Conservation (phyloP, 2,888 invertebrate genomes). For the Chrysina gloriosa region DNA sequence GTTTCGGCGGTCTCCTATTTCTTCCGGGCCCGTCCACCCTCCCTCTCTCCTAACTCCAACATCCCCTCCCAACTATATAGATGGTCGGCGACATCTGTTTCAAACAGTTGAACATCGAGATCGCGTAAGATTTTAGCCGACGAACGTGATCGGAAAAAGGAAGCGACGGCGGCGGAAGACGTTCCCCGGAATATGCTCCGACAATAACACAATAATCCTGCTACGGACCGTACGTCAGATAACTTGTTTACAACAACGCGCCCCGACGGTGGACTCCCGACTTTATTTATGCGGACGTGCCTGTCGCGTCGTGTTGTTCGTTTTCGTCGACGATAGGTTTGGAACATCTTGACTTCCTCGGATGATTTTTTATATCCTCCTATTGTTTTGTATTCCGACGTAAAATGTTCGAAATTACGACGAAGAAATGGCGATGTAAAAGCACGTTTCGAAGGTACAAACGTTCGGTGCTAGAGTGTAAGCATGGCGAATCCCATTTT, state of each 20-base stretch:
- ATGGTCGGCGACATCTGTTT: constrained; percentile 49
- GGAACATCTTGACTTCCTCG: background rate
- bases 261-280: background rate
- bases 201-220: constrained; percentile 47
- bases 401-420: too few relatives aligned
- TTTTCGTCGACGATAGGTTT: background rate
- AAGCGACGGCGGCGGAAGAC: constrained; percentile 39
- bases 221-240: constrained; percentile 47
- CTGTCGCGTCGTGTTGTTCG: background rate
- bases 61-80: constrained; percentile 25
- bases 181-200: constrained; percentile 44
- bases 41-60: too few relatives aligned
- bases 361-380: too few relatives aligned
- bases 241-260: constrained; percentile 48
- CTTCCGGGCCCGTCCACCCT: too few relatives aligned
- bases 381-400: too few relatives aligned
- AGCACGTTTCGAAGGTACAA: too few relatives aligned
- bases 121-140: constrained; percentile 46
- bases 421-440: too few relatives aligned
- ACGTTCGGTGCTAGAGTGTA: too few relatives aligned
- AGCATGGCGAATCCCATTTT: too few relatives aligned
- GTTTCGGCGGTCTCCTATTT: too few relatives aligned
- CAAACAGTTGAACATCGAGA: constrained; percentile 48
- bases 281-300: constrained; percentile 29
- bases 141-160: constrained; percentile 48